phyloP scores from a whole-genome alignment of 53 echinoderm and acorn worm species.

The Arbacia lixula region DNA sequence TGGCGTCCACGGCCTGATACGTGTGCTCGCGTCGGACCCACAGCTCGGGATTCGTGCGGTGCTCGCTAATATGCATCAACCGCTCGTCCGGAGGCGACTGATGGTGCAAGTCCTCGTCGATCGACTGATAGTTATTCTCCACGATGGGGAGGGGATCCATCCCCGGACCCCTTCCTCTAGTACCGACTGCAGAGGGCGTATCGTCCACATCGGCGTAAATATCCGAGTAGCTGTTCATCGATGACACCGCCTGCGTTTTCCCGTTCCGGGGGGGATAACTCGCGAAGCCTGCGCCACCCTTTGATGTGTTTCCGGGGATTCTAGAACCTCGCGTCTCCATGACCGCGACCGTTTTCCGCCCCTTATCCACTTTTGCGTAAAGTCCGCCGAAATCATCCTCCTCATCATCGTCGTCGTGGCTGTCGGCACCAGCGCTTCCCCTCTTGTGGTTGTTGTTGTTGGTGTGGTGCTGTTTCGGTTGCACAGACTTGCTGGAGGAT shows the following conservation, averaged over 20 bases:
- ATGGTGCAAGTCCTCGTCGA: conserved; percentile 57
- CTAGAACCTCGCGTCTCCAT: conserved; percentile 20
- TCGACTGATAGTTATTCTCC: conserved; percentile 65
- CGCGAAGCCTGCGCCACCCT: background rate
- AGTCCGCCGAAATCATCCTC: conserved; percentile 54
- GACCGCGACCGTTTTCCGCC: conserved; percentile 34
- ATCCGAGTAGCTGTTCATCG: conserved; percentile 36
- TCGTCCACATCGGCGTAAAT: conserved; percentile 51
- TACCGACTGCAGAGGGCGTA: background rate
- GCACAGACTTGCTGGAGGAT: background rate
- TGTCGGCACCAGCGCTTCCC: conserved; percentile 16
- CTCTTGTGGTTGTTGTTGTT: conserved; percentile 71
- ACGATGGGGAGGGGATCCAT: conserved; percentile 6
- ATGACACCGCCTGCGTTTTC: background rate
- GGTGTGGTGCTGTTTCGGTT: conserved; percentile 50
- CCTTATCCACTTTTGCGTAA: conserved; percentile 79
- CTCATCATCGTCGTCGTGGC: background rate
- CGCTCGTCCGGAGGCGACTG: conserved; percentile 64
- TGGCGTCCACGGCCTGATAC: conserved; percentile 73
- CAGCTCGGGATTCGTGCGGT: conserved; percentile 18
- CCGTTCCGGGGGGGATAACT: background rate
- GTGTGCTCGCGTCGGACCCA: conserved; percentile 83
- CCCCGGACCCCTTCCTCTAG: background rate
- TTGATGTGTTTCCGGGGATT: background rate
- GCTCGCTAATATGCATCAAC: conserved; percentile 63